A percentile compares a stretch with the other conserved stretches of the same genome.
These are phyloP conservation scores for Epinephelus moara DNA, from an alignment of 2,113 vertebrate genomes.

Conservation along the genomic window DNA sequence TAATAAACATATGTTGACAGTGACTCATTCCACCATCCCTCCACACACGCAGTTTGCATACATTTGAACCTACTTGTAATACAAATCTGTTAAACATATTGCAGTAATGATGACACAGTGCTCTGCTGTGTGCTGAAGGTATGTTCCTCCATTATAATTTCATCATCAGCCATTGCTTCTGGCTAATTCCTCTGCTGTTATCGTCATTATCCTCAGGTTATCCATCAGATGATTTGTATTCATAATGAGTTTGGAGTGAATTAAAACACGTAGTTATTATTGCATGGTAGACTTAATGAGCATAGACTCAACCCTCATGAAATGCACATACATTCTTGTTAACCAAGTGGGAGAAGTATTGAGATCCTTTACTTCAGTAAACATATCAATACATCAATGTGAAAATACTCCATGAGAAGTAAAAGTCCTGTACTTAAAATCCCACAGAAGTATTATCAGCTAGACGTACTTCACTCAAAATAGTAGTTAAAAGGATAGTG, in stretches of 20 bases:
- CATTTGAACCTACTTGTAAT: conserved; percentile 25
- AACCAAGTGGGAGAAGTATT: not conserved
- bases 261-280: conserved; percentile 49
- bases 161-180: conserved; percentile 22
- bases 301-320: not conserved
- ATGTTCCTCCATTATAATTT: conserved; percentile 19
- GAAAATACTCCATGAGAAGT: not conserved
- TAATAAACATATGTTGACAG: conserved; percentile 34
- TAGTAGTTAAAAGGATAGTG: too few relatives aligned
- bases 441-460: too few relatives aligned
- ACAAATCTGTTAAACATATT: conserved; percentile 14
- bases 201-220: conserved; percentile 40
- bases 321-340: conserved; percentile 2
- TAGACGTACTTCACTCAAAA: too few relatives aligned
- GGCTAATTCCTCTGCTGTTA: conserved; percentile 34
- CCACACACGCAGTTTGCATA: not conserved
- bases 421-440: too few relatives aligned
- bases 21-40: not conserved
- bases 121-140: not conserved
- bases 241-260: conserved; percentile 26
- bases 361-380: not conserved
- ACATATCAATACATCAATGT: not conserved
- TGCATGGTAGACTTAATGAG: conserved; percentile 21
- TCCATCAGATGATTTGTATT: conserved; percentile 48
- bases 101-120: conserved; percentile 39